Percentiles rank a stretch among this genome's conserved stretches.
Evolutionary conservation across 2,113 vertebrate genomes (phyloP).

Genomic region (Solenodon paradoxus): DNA sequence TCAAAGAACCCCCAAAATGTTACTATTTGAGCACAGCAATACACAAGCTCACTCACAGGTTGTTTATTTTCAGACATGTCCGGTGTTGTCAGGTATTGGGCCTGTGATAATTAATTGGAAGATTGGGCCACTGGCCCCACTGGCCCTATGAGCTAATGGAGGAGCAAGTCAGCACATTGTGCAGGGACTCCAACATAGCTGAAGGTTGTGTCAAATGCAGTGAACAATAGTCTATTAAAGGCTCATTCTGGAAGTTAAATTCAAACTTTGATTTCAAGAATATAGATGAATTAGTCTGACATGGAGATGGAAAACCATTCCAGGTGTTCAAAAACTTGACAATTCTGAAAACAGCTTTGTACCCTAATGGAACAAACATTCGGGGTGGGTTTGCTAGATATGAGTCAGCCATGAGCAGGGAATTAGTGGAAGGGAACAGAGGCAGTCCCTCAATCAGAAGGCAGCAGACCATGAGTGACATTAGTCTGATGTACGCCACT

Average conservation of each 20-base stretch:
- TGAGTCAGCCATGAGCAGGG: fast-evolving
- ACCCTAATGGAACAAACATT: background rate
- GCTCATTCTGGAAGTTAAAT: background rate
- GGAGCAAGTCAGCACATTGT: background rate
- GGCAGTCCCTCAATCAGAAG: fast-evolving
- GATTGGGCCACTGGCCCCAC: fast-evolving
- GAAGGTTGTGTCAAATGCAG: background rate
- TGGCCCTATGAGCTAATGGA: no score
- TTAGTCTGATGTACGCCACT: no score
- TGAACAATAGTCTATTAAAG: background rate
- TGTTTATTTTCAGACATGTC: background rate
- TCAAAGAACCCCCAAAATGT: background rate
- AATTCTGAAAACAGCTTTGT: background rate
- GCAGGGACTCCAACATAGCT: no score
- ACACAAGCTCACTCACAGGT: background rate
- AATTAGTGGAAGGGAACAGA: fast-evolving
- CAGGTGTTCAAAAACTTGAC: background rate
- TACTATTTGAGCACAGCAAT: background rate
- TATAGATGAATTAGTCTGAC: background rate
- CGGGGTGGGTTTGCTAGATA: fast-evolving
- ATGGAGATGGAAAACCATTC: background rate
- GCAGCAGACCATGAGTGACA: no score
- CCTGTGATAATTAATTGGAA: background rate
- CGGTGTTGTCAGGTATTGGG: background rate
- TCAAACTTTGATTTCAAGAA: background rate